Evolutionary conservation across 2,113 vertebrate species (phyloP), one percentile per base, ranked within the genome.

Genomic region (Porphyrio hochstetteri): DNA sequence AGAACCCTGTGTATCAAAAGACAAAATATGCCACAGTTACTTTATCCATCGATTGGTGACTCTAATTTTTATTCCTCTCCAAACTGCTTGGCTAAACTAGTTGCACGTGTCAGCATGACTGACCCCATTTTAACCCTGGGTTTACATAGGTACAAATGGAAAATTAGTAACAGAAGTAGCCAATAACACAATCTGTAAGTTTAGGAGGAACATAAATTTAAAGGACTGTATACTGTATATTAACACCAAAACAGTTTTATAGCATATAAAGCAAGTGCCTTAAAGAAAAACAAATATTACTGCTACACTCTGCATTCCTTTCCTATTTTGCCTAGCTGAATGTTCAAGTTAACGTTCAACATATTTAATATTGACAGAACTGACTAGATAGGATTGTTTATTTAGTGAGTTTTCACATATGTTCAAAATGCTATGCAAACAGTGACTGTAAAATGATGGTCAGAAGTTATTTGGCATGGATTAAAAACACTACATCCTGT

Each of bases 401-500:
- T 75, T 90, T 71, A 78, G 38, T 80, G 77, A 52, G 27, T 52
- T 93, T 83, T 86, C 84, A 38, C 80, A 87, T 44, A 82, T 72
- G 74, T 76, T 92, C 36, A 88, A 76, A 93, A 89, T 52, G 40
- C 25, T 78, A 11, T 50, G 53, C 57, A 70, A 90, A 68, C 17
- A 68, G 17, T 60, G 35, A 94, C 24, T n/a, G 48, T 28, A 68
- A 88, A 90, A 92, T 52, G 25, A 82, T 63, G 35, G 46, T 56
- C 72, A 75, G 42, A 72, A 83, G 38, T 64, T 52, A 42, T 70
- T 21, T 74, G 82, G 46, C 42, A 79, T 4, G 84, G 35, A 92
- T 69, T 84, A 70, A 87, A 91, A 96, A 24, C 74, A 87, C 36
- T 59, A 5, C n/a, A 87, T 93, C 82, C 82, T 96, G 61, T 72